A percentile compares a stretch with the other conserved stretches of the same genome.
Conservation (phyloP, 2,797 vertebrate genomes). For the Gambelia wislizenii region DNA sequence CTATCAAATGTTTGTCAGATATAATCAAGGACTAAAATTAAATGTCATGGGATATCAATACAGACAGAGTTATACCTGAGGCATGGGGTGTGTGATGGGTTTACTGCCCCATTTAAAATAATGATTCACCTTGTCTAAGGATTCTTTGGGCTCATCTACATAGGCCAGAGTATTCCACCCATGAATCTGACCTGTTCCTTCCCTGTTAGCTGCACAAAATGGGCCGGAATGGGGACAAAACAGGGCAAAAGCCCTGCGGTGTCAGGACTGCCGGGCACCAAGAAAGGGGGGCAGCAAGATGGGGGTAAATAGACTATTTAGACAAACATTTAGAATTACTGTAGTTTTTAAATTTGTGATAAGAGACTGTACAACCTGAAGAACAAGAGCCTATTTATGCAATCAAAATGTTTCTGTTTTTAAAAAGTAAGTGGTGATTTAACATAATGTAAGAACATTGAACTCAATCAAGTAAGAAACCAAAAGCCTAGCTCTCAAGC, state of each 20-base stretch:
- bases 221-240: too few relatives aligned
- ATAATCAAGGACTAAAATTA: not conserved
- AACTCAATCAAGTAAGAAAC: not conserved
- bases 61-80: not conserved
- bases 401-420: not conserved
- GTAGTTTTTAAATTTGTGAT: too few relatives aligned
- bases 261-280: too few relatives aligned
- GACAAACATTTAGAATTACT: too few relatives aligned
- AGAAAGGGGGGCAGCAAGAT: too few relatives aligned
- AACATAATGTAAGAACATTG: not conserved
- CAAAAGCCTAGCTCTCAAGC: not conserved
- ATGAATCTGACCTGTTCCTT: too few relatives aligned
- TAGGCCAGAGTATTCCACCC: too few relatives aligned
- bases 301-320: too few relatives aligned
- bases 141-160: too few relatives aligned
- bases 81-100: not conserved
- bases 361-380: not conserved
- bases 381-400: not conserved
- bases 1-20: slow-evolving; percentile 16
- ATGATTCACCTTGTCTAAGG: not conserved
- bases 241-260: too few relatives aligned
- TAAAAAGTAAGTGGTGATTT: not conserved
- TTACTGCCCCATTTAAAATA: not conserved
- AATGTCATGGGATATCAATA: not conserved
- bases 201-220: too few relatives aligned